These are phyloP conservation scores for Perizoma affinitatum DNA, from an alignment of 2,888 invertebrate species.

Conservation along the genomic window DNA sequence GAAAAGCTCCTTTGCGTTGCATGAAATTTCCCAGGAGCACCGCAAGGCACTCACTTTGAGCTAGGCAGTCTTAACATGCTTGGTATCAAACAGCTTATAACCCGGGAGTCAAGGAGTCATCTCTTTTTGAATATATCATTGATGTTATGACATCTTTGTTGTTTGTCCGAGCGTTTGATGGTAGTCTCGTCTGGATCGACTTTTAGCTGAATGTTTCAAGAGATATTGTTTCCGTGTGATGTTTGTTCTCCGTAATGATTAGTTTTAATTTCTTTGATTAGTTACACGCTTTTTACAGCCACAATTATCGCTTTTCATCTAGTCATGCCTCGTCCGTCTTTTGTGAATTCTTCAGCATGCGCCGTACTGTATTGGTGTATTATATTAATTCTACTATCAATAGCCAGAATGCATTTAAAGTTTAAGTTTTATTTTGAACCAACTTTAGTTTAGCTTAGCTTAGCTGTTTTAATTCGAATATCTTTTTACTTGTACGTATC, in stretches of 20 bases:
- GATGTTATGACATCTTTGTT: background rate
- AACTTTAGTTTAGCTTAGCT: too few species aligned
- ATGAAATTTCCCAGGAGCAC: slow-evolving; percentile 49
- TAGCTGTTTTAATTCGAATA: too few species aligned
- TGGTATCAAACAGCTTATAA: slow-evolving; percentile 12
- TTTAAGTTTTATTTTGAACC: background rate
- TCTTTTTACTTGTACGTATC: too few species aligned
- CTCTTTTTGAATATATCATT: slow-evolving; percentile 1
- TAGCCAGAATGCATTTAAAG: background rate
- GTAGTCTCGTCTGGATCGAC: background rate
- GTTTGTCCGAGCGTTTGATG: too few species aligned
- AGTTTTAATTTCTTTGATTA: slow-evolving; percentile 29
- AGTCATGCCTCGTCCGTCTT: slow-evolving; percentile 41
- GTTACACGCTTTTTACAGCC: slow-evolving; percentile 36
- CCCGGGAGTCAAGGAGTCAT: background rate
- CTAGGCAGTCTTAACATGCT: slow-evolving; percentile 23
- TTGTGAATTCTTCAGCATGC: slow-evolving; percentile 28
- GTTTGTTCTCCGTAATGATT: slow-evolving; percentile 26
- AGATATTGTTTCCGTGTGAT: slow-evolving; percentile 1
- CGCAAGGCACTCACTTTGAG: slow-evolving; percentile 33
- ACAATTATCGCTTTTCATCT: slow-evolving; percentile 43
- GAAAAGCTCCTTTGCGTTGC: slow-evolving; percentile 39
- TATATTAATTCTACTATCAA: slow-evolving; percentile 2
- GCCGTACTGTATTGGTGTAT: background rate
- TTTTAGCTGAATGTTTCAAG: background rate